Evolutionary conservation across 2,888 invertebrate species (phyloP).

Genomic region (Periphyllus acericola): DNA sequence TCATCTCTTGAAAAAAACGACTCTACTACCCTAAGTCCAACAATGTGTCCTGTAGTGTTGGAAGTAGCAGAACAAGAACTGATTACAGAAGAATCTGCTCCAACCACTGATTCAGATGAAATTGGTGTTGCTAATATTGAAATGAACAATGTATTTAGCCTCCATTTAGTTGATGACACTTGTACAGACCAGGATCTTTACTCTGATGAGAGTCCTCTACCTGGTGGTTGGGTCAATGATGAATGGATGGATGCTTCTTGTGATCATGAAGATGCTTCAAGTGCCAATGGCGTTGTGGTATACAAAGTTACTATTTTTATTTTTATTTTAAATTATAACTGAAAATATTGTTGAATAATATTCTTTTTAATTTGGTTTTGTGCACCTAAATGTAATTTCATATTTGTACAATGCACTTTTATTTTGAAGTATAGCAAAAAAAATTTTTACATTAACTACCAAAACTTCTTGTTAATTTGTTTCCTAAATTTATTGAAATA

Average conservation of each 20-base stretch:
- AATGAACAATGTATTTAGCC: constrained; percentile 32
- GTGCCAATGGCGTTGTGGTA: constrained; percentile 44
- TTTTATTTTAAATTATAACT: not conserved
- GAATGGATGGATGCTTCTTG: constrained; percentile 52
- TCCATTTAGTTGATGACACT: constrained; percentile 48
- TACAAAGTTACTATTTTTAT: constrained; percentile 7
- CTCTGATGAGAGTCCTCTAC: constrained; percentile 56
- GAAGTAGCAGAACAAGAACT: constrained; percentile 59
- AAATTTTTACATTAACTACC: not conserved
- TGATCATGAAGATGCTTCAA: constrained; percentile 52
- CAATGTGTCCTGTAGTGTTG: constrained; percentile 56
- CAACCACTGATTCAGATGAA: constrained; percentile 55
- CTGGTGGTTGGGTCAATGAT: constrained; percentile 49
- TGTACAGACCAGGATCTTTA: constrained; percentile 59
- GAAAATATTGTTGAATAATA: no score
- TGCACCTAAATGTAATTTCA: no score
- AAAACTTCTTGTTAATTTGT: not conserved
- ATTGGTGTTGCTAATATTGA: constrained; percentile 45
- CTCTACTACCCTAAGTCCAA: constrained; percentile 61
- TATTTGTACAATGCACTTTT: no score
- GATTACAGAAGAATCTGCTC: constrained; percentile 55
- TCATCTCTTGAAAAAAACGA: constrained; percentile 63
- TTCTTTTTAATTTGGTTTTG: no score
- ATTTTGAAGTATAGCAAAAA: not conserved
- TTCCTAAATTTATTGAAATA: not conserved